These are phyloP conservation scores for Trogon melanurus DNA, from an alignment of 2,113 vertebrate genomes.

Conservation along the genomic window DNA sequence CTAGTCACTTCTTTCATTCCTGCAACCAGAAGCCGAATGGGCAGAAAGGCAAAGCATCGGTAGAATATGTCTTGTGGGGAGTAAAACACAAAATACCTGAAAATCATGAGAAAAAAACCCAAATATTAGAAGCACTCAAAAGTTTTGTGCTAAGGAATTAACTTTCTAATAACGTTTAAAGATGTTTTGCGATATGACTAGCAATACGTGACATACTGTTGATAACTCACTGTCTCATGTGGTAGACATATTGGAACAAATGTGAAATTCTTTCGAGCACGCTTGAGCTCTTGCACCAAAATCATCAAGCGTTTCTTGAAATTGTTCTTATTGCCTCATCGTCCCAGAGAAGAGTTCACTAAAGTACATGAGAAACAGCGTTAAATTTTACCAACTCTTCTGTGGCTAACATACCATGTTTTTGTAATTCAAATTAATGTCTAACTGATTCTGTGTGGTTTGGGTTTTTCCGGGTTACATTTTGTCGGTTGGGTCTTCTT, in stretches of 20 bases:
- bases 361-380: not conserved
- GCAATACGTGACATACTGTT: not conserved
- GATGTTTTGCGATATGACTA: not conserved
- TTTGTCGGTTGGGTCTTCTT: fast-evolving
- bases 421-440: not conserved
- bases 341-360: not conserved
- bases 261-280: not conserved
- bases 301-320: not conserved
- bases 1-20: slow-evolving; percentile 96
- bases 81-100: slow-evolving; percentile 95
- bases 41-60: slow-evolving; percentile 78
- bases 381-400: not conserved
- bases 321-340: not conserved
- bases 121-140: not conserved
- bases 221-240: not conserved
- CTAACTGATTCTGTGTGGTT: not conserved
- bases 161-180: not conserved
- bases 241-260: not conserved
- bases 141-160: not conserved
- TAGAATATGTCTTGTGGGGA: slow-evolving; percentile 88
- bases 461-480: not conserved
- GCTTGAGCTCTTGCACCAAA: not conserved
- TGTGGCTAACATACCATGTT: not conserved
- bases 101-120: slow-evolving; percentile 12
- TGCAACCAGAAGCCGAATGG: slow-evolving; percentile 85